phyloP scores from a whole-genome alignment of 1,140 invertebrate genomes.

The Delia radicum region DNA sequence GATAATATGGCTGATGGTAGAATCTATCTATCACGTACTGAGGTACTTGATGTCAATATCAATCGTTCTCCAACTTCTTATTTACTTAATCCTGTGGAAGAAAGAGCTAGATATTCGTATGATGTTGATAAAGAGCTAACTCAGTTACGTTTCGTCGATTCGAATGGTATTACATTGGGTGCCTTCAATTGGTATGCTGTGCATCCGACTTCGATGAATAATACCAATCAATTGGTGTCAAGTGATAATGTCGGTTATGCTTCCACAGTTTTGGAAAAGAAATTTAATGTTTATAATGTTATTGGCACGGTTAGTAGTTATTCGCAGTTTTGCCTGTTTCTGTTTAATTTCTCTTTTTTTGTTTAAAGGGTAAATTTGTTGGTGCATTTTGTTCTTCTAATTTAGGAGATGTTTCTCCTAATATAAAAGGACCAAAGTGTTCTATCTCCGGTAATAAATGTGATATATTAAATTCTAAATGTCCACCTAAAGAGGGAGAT shows the following conservation, averaged over 20 bases:
- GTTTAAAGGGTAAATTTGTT: conserved; percentile 86
- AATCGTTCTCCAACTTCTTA: conserved; percentile 90
- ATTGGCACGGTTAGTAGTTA: too few relatives aligned
- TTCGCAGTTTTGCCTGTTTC: too few relatives aligned
- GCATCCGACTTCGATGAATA: conserved; percentile 94
- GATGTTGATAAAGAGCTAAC: conserved; percentile 83
- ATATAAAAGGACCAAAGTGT: conserved; percentile 80
- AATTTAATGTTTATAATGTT: conserved; percentile 67
- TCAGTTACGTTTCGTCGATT: conserved; percentile 72
- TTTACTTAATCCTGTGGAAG: conserved; percentile 76
- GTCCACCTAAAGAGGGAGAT: conserved; percentile 66
- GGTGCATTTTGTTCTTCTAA: conserved; percentile 90
- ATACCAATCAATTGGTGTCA: conserved; percentile 84
- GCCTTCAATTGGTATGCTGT: conserved; percentile 92
- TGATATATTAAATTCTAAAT: conserved; percentile 73
- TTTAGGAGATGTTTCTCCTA: conserved; percentile 90
- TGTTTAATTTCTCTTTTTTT: too few relatives aligned
- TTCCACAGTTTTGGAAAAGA: conserved; percentile 78
- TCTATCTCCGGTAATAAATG: conserved; percentile 74
- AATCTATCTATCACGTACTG: conserved; percentile 68
- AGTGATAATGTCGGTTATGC: conserved; percentile 94
- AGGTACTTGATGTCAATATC: conserved; percentile 79
- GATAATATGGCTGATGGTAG: conserved; percentile 67
- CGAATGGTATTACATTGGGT: conserved; percentile 64
- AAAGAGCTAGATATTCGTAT: conserved; percentile 77